Base-by-base conservation (phyloP, 1,140 invertebrate genomes). In the Andrena cerasifolii region DNA sequence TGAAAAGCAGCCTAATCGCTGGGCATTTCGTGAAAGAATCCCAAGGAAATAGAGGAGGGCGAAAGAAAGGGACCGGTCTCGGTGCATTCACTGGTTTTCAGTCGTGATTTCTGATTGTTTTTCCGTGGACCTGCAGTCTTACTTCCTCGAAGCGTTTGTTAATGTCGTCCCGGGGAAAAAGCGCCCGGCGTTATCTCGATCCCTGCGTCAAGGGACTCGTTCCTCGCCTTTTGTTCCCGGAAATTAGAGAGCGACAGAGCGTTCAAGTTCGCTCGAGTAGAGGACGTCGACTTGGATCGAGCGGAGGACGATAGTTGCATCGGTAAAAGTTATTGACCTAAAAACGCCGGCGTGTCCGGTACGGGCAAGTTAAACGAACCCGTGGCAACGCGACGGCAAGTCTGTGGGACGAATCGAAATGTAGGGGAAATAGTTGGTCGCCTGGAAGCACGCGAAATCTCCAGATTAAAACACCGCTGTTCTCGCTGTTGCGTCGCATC, bases 261-360 rank as follows among this genome's bases (percentile, higher is more conserved):
- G 5, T 6, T 51, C 21, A 8, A 12, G 36, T 40, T 40, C 36
- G 36, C 4, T 40, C 10, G 10, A 40, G 36, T 40, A 40, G 4
- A 28, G 10, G 14, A 28, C 51, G 51, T 53, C 51, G 51, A 18
- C 49, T 28, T 26, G 0, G 10, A 26, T 54, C 51, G 51, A 28
- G 3, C 51, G 24, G 47, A 28, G 10, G 8, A 24, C 43, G 61
- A 33, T 53, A 49, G 77, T 51, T 66, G 36, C 31, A 70, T 40
- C 73, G 58, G 18, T 53, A 28, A 51, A 77, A 77, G 58, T 70
- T 70, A 62, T 77, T 70, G 73, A 77, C 58, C 65, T 70, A 49
- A 80, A 80, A 77, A 70, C 65, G 47, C n/a, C n/a, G 36, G 3
- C 36, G 36, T 10, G 36, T 40, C 36, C 36, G 3, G 36, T 3